Percentiles rank a stretch among this genome's conserved stretches.
phyloP scores from a whole-genome alignment of 2,888 invertebrate species.

The Candidula unifasciata region DNA sequence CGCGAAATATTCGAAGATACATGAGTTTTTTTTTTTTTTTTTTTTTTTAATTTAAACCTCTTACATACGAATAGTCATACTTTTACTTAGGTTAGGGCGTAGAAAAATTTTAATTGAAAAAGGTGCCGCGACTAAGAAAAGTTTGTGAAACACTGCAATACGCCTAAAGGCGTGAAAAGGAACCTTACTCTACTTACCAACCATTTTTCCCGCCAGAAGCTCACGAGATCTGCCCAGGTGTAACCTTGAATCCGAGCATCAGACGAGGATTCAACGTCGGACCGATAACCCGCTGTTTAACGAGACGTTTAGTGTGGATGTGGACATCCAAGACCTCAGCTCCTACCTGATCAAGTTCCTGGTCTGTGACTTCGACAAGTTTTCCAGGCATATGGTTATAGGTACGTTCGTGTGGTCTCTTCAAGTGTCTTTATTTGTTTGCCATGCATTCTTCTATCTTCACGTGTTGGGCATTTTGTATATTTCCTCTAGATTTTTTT shows the following conservation, averaged over 20 bases:
- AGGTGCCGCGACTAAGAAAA: too few species aligned
- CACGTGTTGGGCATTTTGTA: too few species aligned
- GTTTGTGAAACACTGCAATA: too few species aligned
- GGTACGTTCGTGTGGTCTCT: slow-evolving; percentile 58
- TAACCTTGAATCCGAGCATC: slow-evolving; percentile 68
- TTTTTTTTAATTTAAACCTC: too few species aligned
- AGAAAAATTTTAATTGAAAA: too few species aligned
- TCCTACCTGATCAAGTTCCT: slow-evolving; percentile 62
- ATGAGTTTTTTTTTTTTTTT: too few species aligned
- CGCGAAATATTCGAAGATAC: too few species aligned
- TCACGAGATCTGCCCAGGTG: slow-evolving; percentile 61
- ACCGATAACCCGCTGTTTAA: slow-evolving; percentile 64
- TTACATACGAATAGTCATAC: too few species aligned
- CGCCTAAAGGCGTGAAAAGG: too few species aligned
- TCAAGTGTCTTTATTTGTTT: background rate
- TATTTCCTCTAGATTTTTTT: too few species aligned
- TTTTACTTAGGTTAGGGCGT: too few species aligned
- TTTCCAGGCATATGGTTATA: slow-evolving; percentile 66
- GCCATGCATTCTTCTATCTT: background rate
- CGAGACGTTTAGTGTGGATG: slow-evolving; percentile 61
- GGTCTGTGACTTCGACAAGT: slow-evolving; percentile 70
- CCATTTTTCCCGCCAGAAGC: slow-evolving; percentile 42
- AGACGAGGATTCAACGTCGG: slow-evolving; percentile 67
- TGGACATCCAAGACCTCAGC: slow-evolving; percentile 53
- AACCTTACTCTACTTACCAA: too few species aligned